Base-by-base conservation (phyloP, 2,797 vertebrate species). In the Sebastes flavidus region DNA sequence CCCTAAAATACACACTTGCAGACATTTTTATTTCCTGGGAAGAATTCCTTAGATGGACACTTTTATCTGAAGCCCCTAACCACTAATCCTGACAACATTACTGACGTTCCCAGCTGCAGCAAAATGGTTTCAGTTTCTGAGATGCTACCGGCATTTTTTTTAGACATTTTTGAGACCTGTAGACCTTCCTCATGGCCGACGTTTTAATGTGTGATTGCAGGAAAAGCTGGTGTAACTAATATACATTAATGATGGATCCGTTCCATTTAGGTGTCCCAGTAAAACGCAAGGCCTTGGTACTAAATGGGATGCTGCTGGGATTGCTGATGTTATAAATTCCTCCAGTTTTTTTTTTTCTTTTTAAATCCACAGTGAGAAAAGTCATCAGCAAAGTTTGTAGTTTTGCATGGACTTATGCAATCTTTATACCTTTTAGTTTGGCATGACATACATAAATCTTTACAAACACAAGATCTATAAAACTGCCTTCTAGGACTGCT, bases 51-150 rank as follows among this genome's bases (percentile, higher is more conserved):
- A 52, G 75, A 38, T 65, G 18, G 62, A 76, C 52, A 34, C 58
- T 77, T 80, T 78, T 66, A 76, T 76, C 76, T 52, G 60, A 65
- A 62, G 42, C 60, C 72, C 87, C 65, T 88, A 49, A 49, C 46
- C 9, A 68, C 27, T 16, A 27, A 77, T 30, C 36, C 29, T 20
- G 52, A 68, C 49, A 42, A 8, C 32, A 27, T 76, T 34, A 54
- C 49, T 54, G 20, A 54, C 9, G 20, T 54, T 20, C 46, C 2
- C 46, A 49, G 46, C 63, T 6, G 5, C 60, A 62, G 24, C 24
- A 7, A 22, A 63, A 54, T 2, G 4, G 6, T 55, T 65, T 42
- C 6, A 29, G 18, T 62, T n/a, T 36, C 32, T 11, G 54, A 65
- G 54, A 66, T 8, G 65, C 2, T 18, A 18, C 8, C 2, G 3